Evolutionary conservation across 2,888 invertebrate genomes (phyloP).

Genomic region (Boloria selene): DNA sequence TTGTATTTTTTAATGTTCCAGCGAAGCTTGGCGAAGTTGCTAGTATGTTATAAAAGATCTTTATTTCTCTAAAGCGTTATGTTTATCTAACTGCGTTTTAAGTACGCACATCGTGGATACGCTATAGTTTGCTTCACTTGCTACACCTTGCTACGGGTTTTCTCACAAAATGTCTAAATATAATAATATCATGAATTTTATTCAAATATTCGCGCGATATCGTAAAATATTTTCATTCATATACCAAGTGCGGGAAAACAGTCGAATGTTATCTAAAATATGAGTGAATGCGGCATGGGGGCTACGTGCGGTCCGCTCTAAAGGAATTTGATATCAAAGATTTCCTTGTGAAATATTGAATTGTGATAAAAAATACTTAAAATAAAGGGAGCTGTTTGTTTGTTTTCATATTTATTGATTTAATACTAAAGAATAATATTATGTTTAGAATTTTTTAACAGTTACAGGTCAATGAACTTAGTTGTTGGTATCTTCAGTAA

Average conservation of each 20-base stretch:
- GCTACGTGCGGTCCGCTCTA: conserved; percentile 69
- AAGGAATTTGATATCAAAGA: conserved; percentile 79
- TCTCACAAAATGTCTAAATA: conserved; percentile 38
- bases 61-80: no score
- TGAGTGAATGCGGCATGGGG: conserved; percentile 66
- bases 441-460: no score
- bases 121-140: background rate
- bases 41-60: no score
- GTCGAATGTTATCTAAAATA: conserved; percentile 76
- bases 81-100: no score
- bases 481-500: no score
- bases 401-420: no score
- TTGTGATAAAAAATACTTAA: conserved; percentile 21
- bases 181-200: conserved; percentile 17
- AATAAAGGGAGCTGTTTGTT: background rate
- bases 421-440: no score
- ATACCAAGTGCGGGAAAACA: conserved; percentile 60
- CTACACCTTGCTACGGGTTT: background rate
- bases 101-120: background rate
- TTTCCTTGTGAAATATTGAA: conserved; percentile 55
- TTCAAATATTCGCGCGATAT: conserved; percentile 55
- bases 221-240: conserved; percentile 69
- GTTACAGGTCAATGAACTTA: no score
- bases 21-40: no score
- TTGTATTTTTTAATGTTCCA: no score